Conservation (phyloP, 2,797 vertebrate genomes). For the Darevskia mixta region DNA sequence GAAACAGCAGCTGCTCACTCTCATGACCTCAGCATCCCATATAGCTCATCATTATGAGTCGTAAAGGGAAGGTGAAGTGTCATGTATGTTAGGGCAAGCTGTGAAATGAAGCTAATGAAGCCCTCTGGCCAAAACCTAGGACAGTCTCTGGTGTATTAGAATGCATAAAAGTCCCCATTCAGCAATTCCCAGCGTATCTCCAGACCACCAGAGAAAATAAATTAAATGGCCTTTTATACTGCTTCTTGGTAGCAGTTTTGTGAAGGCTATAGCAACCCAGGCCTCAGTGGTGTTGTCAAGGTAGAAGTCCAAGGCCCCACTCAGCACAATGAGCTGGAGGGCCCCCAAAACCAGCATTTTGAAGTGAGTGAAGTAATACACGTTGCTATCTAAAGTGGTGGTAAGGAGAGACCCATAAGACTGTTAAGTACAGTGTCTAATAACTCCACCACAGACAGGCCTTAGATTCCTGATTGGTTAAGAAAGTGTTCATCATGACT, state of each 20-base stretch:
- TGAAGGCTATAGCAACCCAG: background rate
- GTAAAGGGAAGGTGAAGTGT: constrained; percentile 1
- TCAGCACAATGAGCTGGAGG: too few relatives aligned
- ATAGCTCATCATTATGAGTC: background rate
- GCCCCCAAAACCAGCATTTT: too few relatives aligned
- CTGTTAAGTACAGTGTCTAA: too few relatives aligned
- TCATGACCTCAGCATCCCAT: constrained; percentile 1
- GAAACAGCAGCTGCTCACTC: constrained; percentile 26
- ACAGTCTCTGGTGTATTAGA: background rate
- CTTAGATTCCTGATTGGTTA: too few relatives aligned
- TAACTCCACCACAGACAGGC: too few relatives aligned
- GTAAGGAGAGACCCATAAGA: too few relatives aligned
- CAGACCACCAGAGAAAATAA: background rate
- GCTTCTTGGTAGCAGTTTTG: background rate
- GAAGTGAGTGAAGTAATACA: too few relatives aligned
- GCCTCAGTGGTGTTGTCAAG: too few relatives aligned
- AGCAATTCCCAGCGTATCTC: background rate
- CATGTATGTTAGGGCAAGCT: constrained; percentile 11
- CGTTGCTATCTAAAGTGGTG: too few relatives aligned
- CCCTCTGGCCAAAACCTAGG: background rate
- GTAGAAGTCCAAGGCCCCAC: too few relatives aligned
- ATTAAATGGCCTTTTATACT: background rate
- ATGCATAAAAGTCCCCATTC: background rate
- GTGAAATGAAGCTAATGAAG: background rate
- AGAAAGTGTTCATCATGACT: too few relatives aligned